These are phyloP conservation scores for pig (Sus scrofa) DNA, from an alignment of 2,113 vertebrate genomes.

Conservation along the genomic window DNA sequence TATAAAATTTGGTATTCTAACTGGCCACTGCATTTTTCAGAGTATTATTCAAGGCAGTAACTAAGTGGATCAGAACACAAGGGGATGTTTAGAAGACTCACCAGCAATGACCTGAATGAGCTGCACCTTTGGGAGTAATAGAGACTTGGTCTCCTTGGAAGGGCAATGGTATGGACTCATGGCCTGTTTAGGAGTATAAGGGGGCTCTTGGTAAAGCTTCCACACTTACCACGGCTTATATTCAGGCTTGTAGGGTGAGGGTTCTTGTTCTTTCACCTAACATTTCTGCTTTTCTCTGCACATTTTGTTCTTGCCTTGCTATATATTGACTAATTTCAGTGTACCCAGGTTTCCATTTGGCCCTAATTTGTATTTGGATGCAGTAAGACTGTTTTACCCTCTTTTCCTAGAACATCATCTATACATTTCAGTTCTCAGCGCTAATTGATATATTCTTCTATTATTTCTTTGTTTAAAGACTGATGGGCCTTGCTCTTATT, in stretches of 20 bases:
- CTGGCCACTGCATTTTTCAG: background rate
- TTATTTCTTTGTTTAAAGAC: background rate
- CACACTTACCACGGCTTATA: background rate
- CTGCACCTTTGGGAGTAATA: too few relatives aligned
- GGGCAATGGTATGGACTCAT: background rate
- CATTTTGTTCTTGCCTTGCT: background rate
- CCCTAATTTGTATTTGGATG: background rate
- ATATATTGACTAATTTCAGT: background rate
- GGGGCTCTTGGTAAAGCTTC: too few relatives aligned
- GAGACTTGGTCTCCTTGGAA: background rate
- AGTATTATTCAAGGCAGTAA: background rate
- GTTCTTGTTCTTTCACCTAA: background rate
- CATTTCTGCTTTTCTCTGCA: background rate
- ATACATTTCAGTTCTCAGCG: background rate
- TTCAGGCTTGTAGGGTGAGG: too few relatives aligned
- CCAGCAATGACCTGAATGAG: too few relatives aligned
- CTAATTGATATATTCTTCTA: background rate
- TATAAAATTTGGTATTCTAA: background rate
- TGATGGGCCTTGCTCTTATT: background rate
- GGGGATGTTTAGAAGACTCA: background rate
- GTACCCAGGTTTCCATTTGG: background rate
- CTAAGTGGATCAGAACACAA: background rate
- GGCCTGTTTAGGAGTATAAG: background rate
- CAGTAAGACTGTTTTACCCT: background rate
- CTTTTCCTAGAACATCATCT: background rate